A percentile compares a stretch with the other conserved stretches of the same genome.
Evolutionary conservation across 2,888 invertebrate genomes (phyloP).

Genomic region (Desoria tigrina): DNA sequence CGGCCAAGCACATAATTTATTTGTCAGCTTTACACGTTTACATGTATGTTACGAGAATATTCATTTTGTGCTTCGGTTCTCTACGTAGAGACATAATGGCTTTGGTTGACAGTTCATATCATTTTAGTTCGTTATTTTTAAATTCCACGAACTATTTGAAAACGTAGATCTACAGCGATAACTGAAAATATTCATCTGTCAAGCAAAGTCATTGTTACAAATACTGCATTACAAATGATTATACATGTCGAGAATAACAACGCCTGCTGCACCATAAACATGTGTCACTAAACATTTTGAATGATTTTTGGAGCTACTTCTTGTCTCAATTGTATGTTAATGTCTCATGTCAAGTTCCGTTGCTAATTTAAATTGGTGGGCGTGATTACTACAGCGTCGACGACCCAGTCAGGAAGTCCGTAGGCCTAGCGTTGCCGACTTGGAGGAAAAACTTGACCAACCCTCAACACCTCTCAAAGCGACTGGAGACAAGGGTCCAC

Average conservation of each 20-base stretch:
- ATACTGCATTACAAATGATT: neutral
- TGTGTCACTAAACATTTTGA: constrained; percentile 10
- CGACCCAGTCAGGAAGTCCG: constrained; percentile 88
- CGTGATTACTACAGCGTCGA: constrained; percentile 57
- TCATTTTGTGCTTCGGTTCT: neutral
- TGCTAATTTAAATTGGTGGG: constrained; percentile 1
- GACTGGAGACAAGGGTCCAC: constrained; percentile 78
- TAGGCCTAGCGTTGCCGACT: constrained; percentile 83
- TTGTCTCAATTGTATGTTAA: no score
- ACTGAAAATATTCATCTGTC: no score
- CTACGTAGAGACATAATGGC: neutral
- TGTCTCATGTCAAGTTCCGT: neutral
- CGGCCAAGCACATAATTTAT: neutral
- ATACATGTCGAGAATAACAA: constrained; percentile 6
- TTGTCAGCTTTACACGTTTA: neutral
- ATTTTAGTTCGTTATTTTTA: neutral
- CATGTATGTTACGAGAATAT: neutral
- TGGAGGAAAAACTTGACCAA: constrained; percentile 87
- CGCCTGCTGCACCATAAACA: constrained; percentile 10
- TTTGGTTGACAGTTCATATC: neutral
- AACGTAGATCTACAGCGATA: neutral
- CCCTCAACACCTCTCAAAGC: constrained; percentile 84
- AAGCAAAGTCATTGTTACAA: no score
- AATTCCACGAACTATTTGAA: neutral
- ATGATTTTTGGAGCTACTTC: constrained; percentile 4